Conservation (phyloP, 2,113 vertebrate species). For the Hystrix brachyura region DNA sequence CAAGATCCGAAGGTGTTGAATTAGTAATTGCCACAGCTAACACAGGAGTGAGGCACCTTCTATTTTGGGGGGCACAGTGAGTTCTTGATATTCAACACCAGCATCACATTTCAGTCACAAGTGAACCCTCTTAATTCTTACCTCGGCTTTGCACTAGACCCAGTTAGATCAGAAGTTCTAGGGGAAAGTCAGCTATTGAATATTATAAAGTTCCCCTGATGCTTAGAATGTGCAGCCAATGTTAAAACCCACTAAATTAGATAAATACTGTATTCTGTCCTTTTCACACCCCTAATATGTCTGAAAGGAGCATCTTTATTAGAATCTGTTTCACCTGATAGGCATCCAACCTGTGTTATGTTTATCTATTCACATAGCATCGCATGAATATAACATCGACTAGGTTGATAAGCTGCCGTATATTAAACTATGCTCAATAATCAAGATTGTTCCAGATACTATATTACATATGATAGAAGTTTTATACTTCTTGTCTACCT, state of each 20-base stretch:
- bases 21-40: too few species aligned
- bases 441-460: background rate
- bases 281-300: background rate
- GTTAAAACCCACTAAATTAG: background rate
- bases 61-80: background rate
- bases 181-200: background rate
- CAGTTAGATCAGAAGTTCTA: background rate
- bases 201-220: background rate
- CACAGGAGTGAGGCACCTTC: background rate
- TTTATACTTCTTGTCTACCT: background rate
- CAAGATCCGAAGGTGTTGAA: too few species aligned
- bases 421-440: background rate
- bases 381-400: background rate
- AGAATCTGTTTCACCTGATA: conserved; percentile 32
- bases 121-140: background rate
- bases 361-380: conserved; percentile 8
- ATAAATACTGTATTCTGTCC: background rate
- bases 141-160: background rate
- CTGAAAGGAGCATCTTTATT: background rate
- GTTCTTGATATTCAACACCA: background rate
- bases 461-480: background rate
- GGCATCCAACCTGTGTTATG: background rate
- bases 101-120: background rate
- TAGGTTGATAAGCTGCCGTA: background rate
- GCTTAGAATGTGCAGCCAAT: background rate